Percentiles rank a stretch among this genome's conserved stretches.
phyloP scores from a whole-genome alignment of 2,888 invertebrate genomes.

The Limnephilus rhombicus region DNA sequence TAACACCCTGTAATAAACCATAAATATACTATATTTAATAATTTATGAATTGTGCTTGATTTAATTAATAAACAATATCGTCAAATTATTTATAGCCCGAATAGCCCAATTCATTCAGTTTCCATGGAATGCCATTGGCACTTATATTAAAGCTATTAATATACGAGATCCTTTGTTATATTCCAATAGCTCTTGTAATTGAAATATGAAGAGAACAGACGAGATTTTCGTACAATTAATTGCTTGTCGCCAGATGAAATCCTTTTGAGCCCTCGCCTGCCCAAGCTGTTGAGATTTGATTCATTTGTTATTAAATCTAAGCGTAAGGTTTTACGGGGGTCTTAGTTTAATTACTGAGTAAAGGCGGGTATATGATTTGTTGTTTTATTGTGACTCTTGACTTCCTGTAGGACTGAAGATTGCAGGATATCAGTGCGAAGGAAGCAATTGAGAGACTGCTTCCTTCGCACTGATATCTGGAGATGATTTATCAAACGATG shows the following conservation, averaged over 20 bases:
- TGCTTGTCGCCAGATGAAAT: constrained; percentile 36
- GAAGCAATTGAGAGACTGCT: not conserved
- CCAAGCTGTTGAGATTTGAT: not conserved
- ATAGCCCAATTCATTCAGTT: not conserved
- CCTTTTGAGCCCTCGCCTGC: constrained; percentile 13
- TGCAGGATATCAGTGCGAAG: not conserved
- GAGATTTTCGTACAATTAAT: constrained; percentile 44
- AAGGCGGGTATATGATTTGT: not conserved
- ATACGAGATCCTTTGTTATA: constrained; percentile 42
- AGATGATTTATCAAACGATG: too few relatives aligned
- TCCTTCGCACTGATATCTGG: too few relatives aligned
- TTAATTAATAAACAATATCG: too few relatives aligned
- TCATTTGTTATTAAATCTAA: not conserved
- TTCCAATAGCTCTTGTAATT: constrained; percentile 31
- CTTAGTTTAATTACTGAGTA: not conserved
- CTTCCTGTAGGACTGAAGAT: not conserved
- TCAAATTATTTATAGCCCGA: not conserved
- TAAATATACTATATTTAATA: too few relatives aligned
- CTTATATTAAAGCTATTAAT: constrained; percentile 33
- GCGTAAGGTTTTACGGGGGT: not conserved
- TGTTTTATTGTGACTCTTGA: not conserved
- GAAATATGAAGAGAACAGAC: constrained; percentile 49
- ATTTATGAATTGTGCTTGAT: too few relatives aligned
- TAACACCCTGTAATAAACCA: too few relatives aligned
- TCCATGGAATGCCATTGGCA: not conserved